Conservation (phyloP, 2,888 invertebrate genomes). For the Temnothorax rugatulus region DNA sequence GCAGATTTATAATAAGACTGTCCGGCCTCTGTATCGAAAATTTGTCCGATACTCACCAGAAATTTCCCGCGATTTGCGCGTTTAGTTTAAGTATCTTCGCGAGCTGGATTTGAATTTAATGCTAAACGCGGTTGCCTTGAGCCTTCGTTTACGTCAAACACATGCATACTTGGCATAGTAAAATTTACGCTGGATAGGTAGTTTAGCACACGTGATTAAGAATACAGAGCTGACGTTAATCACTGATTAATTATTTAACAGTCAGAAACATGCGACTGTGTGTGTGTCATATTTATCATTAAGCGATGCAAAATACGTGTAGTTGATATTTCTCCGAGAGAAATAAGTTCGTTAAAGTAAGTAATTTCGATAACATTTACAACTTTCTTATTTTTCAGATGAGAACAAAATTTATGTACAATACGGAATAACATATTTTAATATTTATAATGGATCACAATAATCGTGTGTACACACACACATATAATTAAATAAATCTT, state of each 20-base stretch:
- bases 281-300: not conserved
- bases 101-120: slow-evolving; percentile 2
- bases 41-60: slow-evolving; percentile 10
- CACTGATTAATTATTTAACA: not conserved
- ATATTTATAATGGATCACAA: not conserved
- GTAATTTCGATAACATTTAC: not conserved
- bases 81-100: slow-evolving; percentile 23
- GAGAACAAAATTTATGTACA: not conserved
- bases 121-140: not conserved
- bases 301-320: not conserved
- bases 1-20: slow-evolving; percentile 4
- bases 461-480: too few species aligned
- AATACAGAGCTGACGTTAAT: not conserved
- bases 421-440: not conserved
- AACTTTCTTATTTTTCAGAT: not conserved
- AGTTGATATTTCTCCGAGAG: not conserved
- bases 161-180: not conserved
- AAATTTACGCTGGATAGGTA: not conserved
- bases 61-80: slow-evolving; percentile 1
- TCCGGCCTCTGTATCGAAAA: not conserved
- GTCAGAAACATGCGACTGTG: not conserved
- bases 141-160: not conserved
- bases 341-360: not conserved
- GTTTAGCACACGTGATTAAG: not conserved
- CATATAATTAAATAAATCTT: not conserved